Evolutionary conservation across 2,797 vertebrate genomes (phyloP), one percentile per base, ranked within the genome.

Genomic region (Gymnoscopelus braueri): DNA sequence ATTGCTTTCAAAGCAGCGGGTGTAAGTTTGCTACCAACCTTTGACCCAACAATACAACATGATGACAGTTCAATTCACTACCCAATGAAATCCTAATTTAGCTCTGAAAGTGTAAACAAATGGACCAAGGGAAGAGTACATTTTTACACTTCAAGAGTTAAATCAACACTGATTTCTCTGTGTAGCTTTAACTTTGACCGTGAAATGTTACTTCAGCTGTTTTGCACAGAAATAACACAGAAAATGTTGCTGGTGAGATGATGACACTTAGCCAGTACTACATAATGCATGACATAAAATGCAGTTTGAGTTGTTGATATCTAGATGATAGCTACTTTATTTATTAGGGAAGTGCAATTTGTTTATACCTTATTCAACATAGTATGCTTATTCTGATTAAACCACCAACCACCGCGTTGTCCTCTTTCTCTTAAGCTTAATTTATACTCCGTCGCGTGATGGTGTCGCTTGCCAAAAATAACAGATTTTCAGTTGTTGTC

Each of bases 121-220:
- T 44, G 39, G 39, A 6, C 39, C 39, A 9, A 5, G 32, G 32
- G 32, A 35, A 6, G 32, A 35, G 4, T 29, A 35, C 32, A 35
- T 35, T 35, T 35, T 35, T 35, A 35, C 32, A 35, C 6, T 44
- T 35, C 5, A 35, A 35, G 4, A 35, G 35, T 39, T 39, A 39
- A 39, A 39, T 5, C 35, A 39, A 39, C 35, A 39, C 7, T 9
- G 32, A 35, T 35, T 35, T 35, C 32, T 35, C 32, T 35, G 32
- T 44, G 39, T 44, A 44, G 39, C 39, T 44, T 44, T 44, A 44
- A 44, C 39, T 44, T 44, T 44, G 9, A 44, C 9, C 39, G 60
- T 24, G 69, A 24, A 15, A 77, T 71, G 77, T 77, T 72, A 77
- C 65, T 58, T 63, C 5, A 64, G 76, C 29, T 67, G 52, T 63